phyloP scores from a whole-genome alignment of 53 echinoderm and acorn worm genomes.

The Holothuria scabra region DNA sequence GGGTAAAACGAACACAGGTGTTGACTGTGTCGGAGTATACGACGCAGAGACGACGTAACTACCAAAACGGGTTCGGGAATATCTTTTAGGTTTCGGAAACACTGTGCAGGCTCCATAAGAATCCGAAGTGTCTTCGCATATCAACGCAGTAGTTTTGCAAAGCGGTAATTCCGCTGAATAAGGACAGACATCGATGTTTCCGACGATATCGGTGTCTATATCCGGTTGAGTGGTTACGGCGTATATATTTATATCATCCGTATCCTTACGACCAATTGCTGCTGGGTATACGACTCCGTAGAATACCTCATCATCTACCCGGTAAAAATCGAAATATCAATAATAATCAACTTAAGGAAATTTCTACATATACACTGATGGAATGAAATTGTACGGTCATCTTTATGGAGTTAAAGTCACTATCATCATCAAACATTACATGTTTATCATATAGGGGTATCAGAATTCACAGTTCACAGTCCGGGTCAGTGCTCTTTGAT shows the following conservation, averaged over 20 bases:
- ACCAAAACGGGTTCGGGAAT: slow-evolving; percentile 14
- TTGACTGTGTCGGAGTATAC: neutral
- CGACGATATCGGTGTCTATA: neutral
- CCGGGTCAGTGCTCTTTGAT: no score
- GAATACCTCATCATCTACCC: slow-evolving; percentile 18
- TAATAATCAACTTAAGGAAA: no score
- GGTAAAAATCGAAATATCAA: neutral
- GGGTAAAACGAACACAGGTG: slow-evolving; percentile 19
- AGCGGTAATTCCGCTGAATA: neutral
- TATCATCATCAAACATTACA: no score
- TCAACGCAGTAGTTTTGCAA: neutral
- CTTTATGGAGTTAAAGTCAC: no score
- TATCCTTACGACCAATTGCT: neutral
- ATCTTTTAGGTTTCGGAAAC: slow-evolving; percentile 13
- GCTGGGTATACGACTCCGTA: slow-evolving; percentile 27
- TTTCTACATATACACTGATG: no score
- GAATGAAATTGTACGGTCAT: no score
- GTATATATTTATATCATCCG: slow-evolving; percentile 7
- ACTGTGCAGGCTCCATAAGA: neutral
- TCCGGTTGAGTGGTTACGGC: neutral
- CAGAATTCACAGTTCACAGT: no score
- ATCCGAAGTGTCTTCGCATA: neutral
- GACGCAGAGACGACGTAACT: slow-evolving; percentile 20
- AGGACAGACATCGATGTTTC: slow-evolving; percentile 12
- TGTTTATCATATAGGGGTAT: no score